Conservation (phyloP, 2,113 vertebrate species). For the Ciconia boyciana region DNA sequence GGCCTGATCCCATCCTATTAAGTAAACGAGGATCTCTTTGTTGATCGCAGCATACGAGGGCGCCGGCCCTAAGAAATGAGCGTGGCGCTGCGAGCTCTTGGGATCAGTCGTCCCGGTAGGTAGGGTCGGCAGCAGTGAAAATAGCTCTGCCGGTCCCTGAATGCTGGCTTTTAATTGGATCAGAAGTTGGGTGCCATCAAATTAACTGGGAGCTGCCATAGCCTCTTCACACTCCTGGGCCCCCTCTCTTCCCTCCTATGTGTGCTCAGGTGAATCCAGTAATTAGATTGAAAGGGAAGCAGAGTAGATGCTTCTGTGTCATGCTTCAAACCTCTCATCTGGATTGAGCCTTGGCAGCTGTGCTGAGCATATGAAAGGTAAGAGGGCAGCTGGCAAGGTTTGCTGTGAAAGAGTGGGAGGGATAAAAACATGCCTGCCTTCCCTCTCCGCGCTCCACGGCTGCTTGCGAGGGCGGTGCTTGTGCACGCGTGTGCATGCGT, state of each 20-base stretch:
- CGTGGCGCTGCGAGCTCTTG: accelerated
- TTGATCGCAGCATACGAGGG: accelerated
- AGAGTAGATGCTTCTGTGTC: not conserved
- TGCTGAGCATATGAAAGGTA: not conserved
- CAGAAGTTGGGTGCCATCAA: not conserved
- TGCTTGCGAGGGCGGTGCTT: not conserved
- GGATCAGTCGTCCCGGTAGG: not conserved
- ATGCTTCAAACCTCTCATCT: not conserved
- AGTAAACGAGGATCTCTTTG: not conserved
- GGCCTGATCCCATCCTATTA: not conserved
- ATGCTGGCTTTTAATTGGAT: not conserved
- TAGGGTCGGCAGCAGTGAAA: not conserved
- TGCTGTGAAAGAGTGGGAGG: not conserved
- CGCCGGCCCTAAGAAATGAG: not conserved
- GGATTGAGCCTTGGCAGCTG: constrained; percentile 16
- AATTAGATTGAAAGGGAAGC: not conserved
- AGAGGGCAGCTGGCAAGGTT: constrained; percentile 18
- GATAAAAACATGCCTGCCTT: not conserved
- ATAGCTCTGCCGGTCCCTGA: not conserved
- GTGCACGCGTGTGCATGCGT: accelerated
- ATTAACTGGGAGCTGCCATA: not conserved
- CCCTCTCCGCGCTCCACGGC: accelerated
- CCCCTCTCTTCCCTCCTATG: not conserved
- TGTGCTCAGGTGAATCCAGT: not conserved
- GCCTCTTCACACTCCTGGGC: accelerated